These are phyloP conservation scores for Bombus huntii DNA, from an alignment of 1,140 invertebrate species.

Conservation along the genomic window DNA sequence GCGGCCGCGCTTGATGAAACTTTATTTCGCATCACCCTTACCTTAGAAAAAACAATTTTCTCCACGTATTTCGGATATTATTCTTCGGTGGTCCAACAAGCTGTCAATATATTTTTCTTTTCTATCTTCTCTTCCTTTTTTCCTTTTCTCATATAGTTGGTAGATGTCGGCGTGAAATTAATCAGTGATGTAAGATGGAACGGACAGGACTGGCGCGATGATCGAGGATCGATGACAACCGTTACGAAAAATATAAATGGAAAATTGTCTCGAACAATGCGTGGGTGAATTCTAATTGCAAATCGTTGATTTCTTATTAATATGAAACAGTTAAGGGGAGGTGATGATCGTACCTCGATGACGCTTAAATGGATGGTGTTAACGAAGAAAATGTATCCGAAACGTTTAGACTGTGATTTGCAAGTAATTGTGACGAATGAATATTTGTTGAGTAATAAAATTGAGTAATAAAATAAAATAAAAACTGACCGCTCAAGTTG, in stretches of 20 bases:
- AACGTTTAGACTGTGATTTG: neutral
- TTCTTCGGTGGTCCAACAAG: too few relatives aligned
- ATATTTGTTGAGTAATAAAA: neutral
- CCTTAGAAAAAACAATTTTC: neutral
- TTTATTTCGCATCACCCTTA: neutral
- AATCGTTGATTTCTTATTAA: neutral
- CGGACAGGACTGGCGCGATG: neutral
- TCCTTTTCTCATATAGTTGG: neutral
- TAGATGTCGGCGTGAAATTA: neutral
- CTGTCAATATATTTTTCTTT: neutral
- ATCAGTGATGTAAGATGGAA: neutral
- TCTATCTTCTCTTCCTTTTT: neutral
- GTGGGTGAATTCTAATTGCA: neutral
- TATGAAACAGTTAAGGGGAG: too few relatives aligned
- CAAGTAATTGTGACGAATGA: neutral
- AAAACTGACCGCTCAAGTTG: neutral
- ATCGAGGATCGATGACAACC: neutral
- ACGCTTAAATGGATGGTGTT: neutral
- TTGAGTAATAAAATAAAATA: neutral
- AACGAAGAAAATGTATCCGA: neutral
- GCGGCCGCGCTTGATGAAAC: slow-evolving; percentile 27
- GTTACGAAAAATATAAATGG: neutral
- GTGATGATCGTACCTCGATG: neutral
- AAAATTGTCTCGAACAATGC: neutral
- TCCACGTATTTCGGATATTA: neutral